These are phyloP conservation scores for Drosophila simulans DNA, from an alignment of 1,140 invertebrate genomes.

Conservation along the genomic window DNA sequence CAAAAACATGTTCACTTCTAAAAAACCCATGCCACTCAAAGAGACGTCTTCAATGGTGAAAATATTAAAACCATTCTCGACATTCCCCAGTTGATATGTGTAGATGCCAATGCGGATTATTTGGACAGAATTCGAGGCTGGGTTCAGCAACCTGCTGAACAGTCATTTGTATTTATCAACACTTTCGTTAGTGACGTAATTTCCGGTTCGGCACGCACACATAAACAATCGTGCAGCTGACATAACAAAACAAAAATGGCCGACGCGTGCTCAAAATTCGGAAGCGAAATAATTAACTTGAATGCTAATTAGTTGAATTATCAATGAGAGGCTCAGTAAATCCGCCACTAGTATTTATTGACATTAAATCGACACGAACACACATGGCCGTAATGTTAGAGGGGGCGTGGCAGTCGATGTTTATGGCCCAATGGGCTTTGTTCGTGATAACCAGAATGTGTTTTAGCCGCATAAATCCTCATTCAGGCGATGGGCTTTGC, in stretches of 20 bases:
- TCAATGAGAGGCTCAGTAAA: conserved; percentile 58
- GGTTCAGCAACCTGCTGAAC: conserved; percentile 20
- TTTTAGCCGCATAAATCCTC: conserved; percentile 55
- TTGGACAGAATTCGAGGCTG: background rate
- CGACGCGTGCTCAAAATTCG: conserved; percentile 43
- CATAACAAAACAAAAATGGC: conserved; percentile 59
- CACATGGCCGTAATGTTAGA: background rate
- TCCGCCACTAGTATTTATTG: conserved; percentile 58
- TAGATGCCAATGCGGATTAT: background rate
- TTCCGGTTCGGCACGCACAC: conserved; percentile 19
- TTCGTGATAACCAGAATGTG: conserved; percentile 48
- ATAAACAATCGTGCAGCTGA: conserved; percentile 29
- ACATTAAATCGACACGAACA: conserved; percentile 45
- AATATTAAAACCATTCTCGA: conserved; percentile 16
- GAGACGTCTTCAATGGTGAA: background rate
- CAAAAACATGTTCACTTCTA: conserved; percentile 7
- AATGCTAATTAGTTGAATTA: conserved; percentile 81
- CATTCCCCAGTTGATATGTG: conserved; percentile 13
- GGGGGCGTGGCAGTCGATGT: conserved; percentile 22
- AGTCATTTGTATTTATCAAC: conserved; percentile 31
- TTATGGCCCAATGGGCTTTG: conserved; percentile 46
- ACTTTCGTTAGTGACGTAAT: conserved; percentile 33
- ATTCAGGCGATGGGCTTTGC: conserved; percentile 37
- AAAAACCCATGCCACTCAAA: background rate
- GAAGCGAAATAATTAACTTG: conserved; percentile 78